Evolutionary conservation across 2,888 invertebrate species (phyloP), one percentile per base, ranked within the genome.

Genomic region (Caenorhabditis sp.): DNA sequence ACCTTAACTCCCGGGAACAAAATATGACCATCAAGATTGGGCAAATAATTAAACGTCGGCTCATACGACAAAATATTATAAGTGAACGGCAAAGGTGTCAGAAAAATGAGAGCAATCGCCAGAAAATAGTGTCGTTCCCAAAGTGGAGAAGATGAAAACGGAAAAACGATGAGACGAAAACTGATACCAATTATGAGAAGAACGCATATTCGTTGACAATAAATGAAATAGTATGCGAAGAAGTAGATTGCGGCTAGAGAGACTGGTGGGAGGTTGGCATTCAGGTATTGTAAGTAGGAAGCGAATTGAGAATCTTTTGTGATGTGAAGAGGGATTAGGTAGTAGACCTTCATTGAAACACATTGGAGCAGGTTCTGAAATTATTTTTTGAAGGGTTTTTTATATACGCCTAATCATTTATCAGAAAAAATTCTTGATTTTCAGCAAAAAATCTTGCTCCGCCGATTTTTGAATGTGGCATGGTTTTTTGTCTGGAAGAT

Each of bases 131-230:
- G 12, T 59, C 59, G 21, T 49, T 59, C 59, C 59, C 59, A 59
- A 6, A 59, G 43, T n/a, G 59, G 59, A 23, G 59, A 59, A 12
- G 24, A 24, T 49, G 59, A 59, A 59, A 59, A 59, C 49, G 59
- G 59, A 49, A 59, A 59, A 23, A 59, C 59, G 12, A 59, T 59
- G n/a, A 59, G 12, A 17, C 59, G 59, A 49, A 59, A 59, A 49
- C 59, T 59, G 26, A 59, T 59, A 2, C 37, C 37, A 43, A 59
- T 59, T 21, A 59, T 49, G 3, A 59, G 17, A 23, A 59, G 8
- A 49, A 59, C 24, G 21, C 59, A 59, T 19, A 59, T 37, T 24
- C 49, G 23, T 59, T 59, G 59, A 49, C 49, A 43, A 59, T 59
- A 59, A 24, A 49, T 31, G 26, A 59, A 49, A 49, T 59, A 59